Base-by-base conservation (phyloP, 2,113 vertebrate genomes). In the Grus americana region DNA sequence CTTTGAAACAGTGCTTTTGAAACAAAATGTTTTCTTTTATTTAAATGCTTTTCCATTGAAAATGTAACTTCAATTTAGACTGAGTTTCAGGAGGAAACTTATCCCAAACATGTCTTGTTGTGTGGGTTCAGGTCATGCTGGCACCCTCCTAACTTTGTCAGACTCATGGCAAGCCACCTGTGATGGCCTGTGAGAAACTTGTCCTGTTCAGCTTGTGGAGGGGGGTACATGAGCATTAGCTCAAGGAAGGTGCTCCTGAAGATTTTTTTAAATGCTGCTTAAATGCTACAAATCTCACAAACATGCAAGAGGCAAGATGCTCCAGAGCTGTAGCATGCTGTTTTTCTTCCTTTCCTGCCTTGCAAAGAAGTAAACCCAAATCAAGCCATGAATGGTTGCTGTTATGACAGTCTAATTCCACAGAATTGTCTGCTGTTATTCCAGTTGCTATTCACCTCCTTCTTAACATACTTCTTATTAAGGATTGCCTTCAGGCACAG, bases 1-100 rank as follows among this genome's bases (percentile, higher is more conserved):
- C 40, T 67, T 70, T 29, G 57, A 75, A 78, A 79, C 29, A 11
- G 42, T 10, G 10, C 1, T 0, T 52, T 47, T 22, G 29, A 66
- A 34, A 30, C 26, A 24, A 49, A 86, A 36, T 12, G 9, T 8
- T 76, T 79, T 8, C 12, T 36, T 82, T 82, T 55, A 44, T 44
- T 58, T 59, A 52, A 47, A 40, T 30, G 29, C 18, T 92, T 86
- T 67, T 15, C 71, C 1, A 0, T 32, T 57, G 65, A 34, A 81
- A 78, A 82, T 57, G 29, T 95, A 70, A 95, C 57, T 86, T 67
- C 59, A 76, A 58, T 91, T 95, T 72, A 67, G 67, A 24, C 15
- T 22, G 65, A 58, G 38, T 62, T 85, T 91, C 29, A 84, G 74
- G 42, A 85, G 79, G 70, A 72, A 63, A 23, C 19, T n/a, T 61